Base-by-base conservation (phyloP, 2,797 vertebrate species). In the Eulemur coronatus region DNA sequence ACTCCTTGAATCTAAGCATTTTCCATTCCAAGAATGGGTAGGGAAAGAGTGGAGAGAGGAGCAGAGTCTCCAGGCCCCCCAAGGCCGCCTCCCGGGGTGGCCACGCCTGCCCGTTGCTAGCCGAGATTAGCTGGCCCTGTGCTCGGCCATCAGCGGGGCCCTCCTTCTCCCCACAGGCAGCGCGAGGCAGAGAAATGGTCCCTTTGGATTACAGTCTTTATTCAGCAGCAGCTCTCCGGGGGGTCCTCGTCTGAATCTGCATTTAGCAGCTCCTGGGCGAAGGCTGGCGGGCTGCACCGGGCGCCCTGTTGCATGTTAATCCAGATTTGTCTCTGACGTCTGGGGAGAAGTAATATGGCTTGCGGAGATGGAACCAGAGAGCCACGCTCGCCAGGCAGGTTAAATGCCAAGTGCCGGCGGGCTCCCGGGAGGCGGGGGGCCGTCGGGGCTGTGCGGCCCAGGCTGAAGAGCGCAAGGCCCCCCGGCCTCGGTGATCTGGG, bases 131-230 rank as follows among this genome's bases (percentile, higher is more conserved):
- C 46, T 2, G 46, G 73, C 80, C 50, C 63, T 35, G 76, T 38
- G 80, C 79, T 30, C 0, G 0, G 35, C 38, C 84, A 20, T 5
- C 76, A 78, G 28, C 13, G 13, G 65, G 0, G 81, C 57, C 67
- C 8, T 0, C 41, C 33, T 73, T 87, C 81, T 70, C 28, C 73
- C 82, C 50, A 33, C 63, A 9, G n/a, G 93, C 82, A 89, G 84
- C 48, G 7, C 70, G 69, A 94, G 48, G 84, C 80, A 17, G 59
- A 76, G 88, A 96, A 95, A 91, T 7, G 52, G 80, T 84, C 88
- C 89, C 87, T 55, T 84, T 50, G 92, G 98, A 98, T 98, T 98
- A 97, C 98, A 98, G 97, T 98, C 97, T 97, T 90, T 85, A 89
- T 96, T 97, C 96, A 92, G 81, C 96, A 97, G 84, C 73, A 61